Percentiles rank a stretch among this genome's conserved stretches.
Evolutionary conservation across 2,888 invertebrate species (phyloP).

Genomic region (Pseudococcus viburni): DNA sequence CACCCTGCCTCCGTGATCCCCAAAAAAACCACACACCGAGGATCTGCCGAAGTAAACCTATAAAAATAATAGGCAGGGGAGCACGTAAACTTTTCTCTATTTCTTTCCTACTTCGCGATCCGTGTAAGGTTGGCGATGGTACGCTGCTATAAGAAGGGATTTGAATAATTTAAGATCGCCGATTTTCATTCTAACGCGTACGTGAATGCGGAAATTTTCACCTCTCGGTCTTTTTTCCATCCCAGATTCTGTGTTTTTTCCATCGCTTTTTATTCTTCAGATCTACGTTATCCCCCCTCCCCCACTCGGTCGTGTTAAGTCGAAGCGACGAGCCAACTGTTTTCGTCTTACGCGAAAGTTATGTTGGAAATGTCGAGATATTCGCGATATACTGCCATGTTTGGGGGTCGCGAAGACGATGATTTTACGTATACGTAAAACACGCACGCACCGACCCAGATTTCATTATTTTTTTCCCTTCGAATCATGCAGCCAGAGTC

Average conservation of each 20-base stretch:
- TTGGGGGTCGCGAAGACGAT: neutral
- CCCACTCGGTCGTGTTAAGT: neutral
- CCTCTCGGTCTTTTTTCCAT: neutral
- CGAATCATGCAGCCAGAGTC: neutral
- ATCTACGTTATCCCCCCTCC: neutral
- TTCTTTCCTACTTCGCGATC: neutral
- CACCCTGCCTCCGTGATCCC: no score
- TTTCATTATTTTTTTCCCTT: neutral
- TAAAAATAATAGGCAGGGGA: neutral
- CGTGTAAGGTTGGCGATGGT: no score
- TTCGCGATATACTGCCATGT: slow-evolving; percentile 17
- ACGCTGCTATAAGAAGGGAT: slow-evolving; percentile 9
- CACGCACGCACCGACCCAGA: neutral
- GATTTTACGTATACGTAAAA: neutral
- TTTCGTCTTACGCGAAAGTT: neutral
- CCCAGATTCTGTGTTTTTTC: neutral
- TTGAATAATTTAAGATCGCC: slow-evolving; percentile 44
- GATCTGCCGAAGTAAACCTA: neutral
- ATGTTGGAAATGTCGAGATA: slow-evolving; percentile 30
- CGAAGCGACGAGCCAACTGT: neutral
- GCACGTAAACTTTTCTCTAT: neutral
- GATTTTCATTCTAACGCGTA: slow-evolving; percentile 21
- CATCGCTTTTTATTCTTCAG: neutral
- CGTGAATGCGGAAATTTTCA: slow-evolving; percentile 19
- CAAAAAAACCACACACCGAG: neutral